Conservation (phyloP, 2,113 vertebrate genomes). For the Aythya baeri region DNA sequence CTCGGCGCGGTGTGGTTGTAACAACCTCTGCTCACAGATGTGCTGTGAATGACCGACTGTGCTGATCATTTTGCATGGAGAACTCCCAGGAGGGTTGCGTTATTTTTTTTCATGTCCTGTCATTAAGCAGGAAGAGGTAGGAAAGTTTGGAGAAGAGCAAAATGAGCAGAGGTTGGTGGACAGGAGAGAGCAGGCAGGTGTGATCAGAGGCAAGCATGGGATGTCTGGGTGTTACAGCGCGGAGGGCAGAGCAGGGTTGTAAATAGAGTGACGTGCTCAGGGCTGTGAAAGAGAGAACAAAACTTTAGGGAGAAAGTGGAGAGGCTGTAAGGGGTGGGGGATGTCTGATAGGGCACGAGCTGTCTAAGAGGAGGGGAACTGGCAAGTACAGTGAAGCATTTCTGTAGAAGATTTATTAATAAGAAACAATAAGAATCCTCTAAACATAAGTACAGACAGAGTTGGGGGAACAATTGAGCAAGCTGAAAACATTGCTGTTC, state of each 20-base stretch:
- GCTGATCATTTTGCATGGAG: background rate
- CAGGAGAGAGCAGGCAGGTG: background rate
- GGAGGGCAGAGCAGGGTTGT: background rate
- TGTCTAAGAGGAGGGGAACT: background rate
- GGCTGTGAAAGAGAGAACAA: background rate
- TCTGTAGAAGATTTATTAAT: background rate
- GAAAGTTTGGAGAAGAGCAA: background rate
- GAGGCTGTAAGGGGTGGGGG: background rate
- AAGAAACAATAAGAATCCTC: background rate
- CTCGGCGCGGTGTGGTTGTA: fast-evolving
- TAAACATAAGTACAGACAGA: background rate
- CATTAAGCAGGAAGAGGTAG: background rate
- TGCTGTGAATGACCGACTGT: background rate
- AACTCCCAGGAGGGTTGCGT: background rate
- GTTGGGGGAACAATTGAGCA: background rate
- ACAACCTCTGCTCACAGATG: background rate
- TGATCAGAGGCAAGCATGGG: background rate
- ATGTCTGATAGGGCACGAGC: fast-evolving
- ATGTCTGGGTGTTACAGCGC: background rate
- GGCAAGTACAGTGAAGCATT: background rate
- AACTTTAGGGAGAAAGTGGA: background rate
- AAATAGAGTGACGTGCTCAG: background rate
- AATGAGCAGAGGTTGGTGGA: background rate
- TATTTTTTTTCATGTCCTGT: background rate
- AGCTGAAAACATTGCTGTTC: background rate